Evolutionary conservation across 2,797 vertebrate species (phyloP), one percentile per base, ranked within the genome.

Genomic region (Uromys caudimaculatus): DNA sequence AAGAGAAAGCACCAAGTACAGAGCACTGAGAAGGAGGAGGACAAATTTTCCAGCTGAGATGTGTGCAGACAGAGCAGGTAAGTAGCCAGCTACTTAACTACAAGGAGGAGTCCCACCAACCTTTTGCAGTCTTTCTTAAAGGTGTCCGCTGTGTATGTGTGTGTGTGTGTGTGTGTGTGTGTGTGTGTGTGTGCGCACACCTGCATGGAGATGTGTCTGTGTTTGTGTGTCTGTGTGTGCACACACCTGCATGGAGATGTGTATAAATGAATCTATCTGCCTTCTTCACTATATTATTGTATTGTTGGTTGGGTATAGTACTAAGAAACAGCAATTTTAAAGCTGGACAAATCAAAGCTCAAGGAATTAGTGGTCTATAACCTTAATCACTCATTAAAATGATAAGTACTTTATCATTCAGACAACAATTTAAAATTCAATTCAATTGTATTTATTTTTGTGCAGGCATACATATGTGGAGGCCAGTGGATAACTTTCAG

Each of bases 1-100:
- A 95, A 98, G 97, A 97, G 95, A 95, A 97, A 93, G 67, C 69
- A 86, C 47, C 67, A 90, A 97, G 94, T 91, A 62, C 78, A 82
- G 96, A 94, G 82, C 27, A 91, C 60, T 87, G 94, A 97, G 93
- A 95, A 81, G 89, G 77, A 32, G 62, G 16, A 95, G 52, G 64
- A 38, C 78, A 97, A 92, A 93, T 52, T 12, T 69, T 73, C 93
- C 60, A 95, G 81, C n/a, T 84, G 81, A 95, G 10, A 38, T 89
- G 64, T 90, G 64, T 47, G 88, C 75, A 54, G 75, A 93, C 90
- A 85, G 90, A n/a, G 41, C 88, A 97, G 90, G 91, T 88, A 76
- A 90, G 94, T 94, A 93, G 95, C 82, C 95, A 97, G 88, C 93
- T 96, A 82, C 92, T 97, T 89, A 94, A 79, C 88, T 11, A 85